These are phyloP conservation scores for Operophtera brumata DNA, from an alignment of 2,888 invertebrate species.

Conservation along the genomic window DNA sequence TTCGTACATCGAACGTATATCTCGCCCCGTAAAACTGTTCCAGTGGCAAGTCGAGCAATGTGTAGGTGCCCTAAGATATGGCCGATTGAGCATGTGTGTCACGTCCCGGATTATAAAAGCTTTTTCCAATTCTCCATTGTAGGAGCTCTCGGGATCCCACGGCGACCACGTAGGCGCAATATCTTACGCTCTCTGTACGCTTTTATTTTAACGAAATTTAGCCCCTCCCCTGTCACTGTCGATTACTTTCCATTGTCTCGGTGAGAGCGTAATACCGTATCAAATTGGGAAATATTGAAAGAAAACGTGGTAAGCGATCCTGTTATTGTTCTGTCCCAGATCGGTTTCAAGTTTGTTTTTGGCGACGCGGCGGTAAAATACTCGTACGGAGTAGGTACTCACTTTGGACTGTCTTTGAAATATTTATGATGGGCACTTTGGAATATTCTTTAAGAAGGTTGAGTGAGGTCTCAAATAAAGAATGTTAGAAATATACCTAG, in stretches of 20 bases:
- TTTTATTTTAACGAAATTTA: constrained; percentile 81
- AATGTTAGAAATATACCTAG: too few species aligned
- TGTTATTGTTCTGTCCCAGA: constrained; percentile 50
- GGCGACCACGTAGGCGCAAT: constrained; percentile 79
- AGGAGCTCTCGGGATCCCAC: constrained; percentile 67
- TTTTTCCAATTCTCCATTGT: constrained; percentile 80
- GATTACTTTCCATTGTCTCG: constrained; percentile 77
- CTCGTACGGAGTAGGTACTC: too few species aligned
- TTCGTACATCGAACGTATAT: too few species aligned
- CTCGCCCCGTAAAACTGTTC: background rate
- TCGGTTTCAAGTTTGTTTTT: constrained; percentile 34
- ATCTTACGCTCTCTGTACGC: constrained; percentile 76
- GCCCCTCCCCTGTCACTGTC: constrained; percentile 73
- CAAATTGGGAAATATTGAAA: constrained; percentile 79
- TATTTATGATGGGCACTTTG: constrained; percentile 1
- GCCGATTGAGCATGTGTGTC: constrained; percentile 73
- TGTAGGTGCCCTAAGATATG: constrained; percentile 52
- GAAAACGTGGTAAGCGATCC: constrained; percentile 71
- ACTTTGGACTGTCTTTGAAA: constrained; percentile 1
- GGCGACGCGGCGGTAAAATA: background rate
- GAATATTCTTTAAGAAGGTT: background rate
- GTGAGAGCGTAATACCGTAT: constrained; percentile 64
- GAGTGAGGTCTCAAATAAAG: background rate
- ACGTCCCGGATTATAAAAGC: constrained; percentile 80
- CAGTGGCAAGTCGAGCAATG: constrained; percentile 24